A percentile compares a stretch with the other conserved stretches of the same genome.
Evolutionary conservation across 1,140 invertebrate species (phyloP).

Genomic region (Eriosoma lanigerum): DNA sequence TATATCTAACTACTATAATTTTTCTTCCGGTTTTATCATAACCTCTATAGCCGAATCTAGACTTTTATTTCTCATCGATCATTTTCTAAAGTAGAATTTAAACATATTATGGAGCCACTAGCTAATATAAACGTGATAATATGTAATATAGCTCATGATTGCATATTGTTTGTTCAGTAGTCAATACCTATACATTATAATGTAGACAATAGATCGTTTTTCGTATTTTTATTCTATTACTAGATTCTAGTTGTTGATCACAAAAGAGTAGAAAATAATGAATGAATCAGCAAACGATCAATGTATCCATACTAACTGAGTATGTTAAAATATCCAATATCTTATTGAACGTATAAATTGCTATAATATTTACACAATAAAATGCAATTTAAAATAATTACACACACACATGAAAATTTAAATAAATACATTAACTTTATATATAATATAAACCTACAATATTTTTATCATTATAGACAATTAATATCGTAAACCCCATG

Average conservation of each 20-base stretch:
- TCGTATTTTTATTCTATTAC: slow-evolving; percentile 30
- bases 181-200: no score
- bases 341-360: slow-evolving; percentile 35
- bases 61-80: background rate
- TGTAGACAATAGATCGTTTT: slow-evolving; percentile 44
- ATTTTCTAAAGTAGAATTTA: slow-evolving; percentile 34
- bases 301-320: background rate
- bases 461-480: background rate
- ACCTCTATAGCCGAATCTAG: background rate
- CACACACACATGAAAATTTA: background rate
- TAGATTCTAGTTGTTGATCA: slow-evolving; percentile 30
- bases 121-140: slow-evolving; percentile 1
- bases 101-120: background rate
- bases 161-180: slow-evolving; percentile 45
- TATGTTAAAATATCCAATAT: background rate
- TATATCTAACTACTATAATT: no score
- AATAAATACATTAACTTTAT: slow-evolving; percentile 10
- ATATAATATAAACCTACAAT: slow-evolving; percentile 7
- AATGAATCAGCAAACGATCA: slow-evolving; percentile 50
- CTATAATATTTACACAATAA: slow-evolving; percentile 40
- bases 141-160: slow-evolving; percentile 16
- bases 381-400: slow-evolving; percentile 35
- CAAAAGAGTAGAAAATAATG: slow-evolving; percentile 50
- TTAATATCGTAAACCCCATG: background rate
- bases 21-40: background rate